Base-by-base conservation (phyloP, 92 coral and sea anemone genomes). In the Anthopleura xanthogrammica region DNA sequence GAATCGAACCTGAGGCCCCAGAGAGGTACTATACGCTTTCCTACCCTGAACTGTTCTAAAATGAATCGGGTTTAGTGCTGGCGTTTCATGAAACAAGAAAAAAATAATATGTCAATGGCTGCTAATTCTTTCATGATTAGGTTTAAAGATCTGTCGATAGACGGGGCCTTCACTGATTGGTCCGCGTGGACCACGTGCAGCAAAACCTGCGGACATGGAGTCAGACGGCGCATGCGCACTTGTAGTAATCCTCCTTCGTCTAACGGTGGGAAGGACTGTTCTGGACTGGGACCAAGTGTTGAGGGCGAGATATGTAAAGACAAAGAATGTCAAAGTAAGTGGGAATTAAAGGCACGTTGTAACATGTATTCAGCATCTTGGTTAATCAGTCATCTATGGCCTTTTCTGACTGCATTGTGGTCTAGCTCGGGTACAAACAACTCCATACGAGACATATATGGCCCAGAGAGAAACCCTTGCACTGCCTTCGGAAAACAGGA, bases 161-260 rank as follows among this genome's bases (percentile, higher is more conserved):
- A 93, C 77, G 98, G 95, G 40, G 90, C 83, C 64, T 95, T 94
- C 80, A 81, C 89, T 20, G 70, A 81, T 55, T 95, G 98, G 98
- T 95, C 98, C 41, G 52, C 78, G 8, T 95, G 98, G 98, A 90
- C 96, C 36, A 57, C 89, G n/a, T 95, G 98, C 82, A 90, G 90
- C 55, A 92, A 85, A 70, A 86, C 91, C 70, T 95, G 98, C 71
- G 93, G 90, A 42, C 92, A 86, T 71, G 98, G 98, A 55, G 88
- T 89, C 56, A 86, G 92, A 83, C 81, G 88, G 71, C 95, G 98
- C 87, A 85, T 88, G 89, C 98, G 98, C 24, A 93, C 84, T 73
- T 95, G 98, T 78, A 86, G 94, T 55, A 79, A 90, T 76, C 98
- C 98, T 60, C 73, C 92, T 23, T 95, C 98, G 7, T 91, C 94